Conservation (phyloP, 2,797 vertebrate species). For the Gallinago stenura region DNA sequence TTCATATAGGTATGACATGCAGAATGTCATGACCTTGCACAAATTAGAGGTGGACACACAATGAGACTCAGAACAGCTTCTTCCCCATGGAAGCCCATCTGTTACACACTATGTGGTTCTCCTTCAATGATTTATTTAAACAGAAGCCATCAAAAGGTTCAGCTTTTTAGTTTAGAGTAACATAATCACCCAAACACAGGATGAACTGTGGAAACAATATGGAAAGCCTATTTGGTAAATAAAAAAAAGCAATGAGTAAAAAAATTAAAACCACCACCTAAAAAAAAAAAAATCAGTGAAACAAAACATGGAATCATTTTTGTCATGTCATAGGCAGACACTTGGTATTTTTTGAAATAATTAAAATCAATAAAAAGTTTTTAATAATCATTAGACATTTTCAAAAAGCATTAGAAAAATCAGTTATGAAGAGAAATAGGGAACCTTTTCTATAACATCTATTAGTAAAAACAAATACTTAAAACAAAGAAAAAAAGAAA, state of each 20-base stretch:
- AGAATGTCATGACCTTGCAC: not conserved
- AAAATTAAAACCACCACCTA: not conserved
- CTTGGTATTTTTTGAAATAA: not conserved
- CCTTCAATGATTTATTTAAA: slow-evolving; percentile 46
- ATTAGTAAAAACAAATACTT: not conserved
- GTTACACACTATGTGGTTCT: not conserved
- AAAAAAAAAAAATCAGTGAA: not conserved
- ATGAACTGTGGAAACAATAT: not conserved
- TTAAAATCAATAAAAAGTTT: not conserved
- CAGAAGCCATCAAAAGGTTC: slow-evolving; percentile 7
- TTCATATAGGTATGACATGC: not conserved
- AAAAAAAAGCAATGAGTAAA: not conserved
- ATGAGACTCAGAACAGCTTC: not conserved
- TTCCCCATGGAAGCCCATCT: slow-evolving; percentile 7
- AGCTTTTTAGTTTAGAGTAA: not conserved
- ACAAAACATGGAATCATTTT: not conserved
- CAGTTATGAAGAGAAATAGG: not conserved
- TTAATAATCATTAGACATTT: not conserved
- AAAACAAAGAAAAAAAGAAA: not conserved
- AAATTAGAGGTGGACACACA: slow-evolving; percentile 18
- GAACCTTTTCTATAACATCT: not conserved
- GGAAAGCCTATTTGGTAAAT: not conserved
- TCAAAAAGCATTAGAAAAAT: not conserved
- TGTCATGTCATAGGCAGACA: not conserved
- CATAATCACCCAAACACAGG: not conserved